phyloP scores from a whole-genome alignment of 2,797 vertebrate genomes.

The Rhinogobio ventralis region DNA sequence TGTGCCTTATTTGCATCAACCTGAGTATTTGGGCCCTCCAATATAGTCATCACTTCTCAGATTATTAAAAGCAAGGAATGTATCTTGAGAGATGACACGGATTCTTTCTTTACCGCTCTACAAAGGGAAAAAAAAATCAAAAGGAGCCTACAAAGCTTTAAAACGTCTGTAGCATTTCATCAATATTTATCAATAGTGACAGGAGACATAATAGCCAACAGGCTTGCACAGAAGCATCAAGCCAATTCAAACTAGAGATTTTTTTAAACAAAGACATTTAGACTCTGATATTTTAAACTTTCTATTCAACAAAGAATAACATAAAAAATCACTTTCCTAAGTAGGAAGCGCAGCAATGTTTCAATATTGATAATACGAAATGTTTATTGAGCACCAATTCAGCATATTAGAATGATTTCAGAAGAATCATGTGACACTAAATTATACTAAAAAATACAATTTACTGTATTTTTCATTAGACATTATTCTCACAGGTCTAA shows the following conservation, averaged over 20 bases:
- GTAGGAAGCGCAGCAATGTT: not conserved
- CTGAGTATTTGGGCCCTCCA: constrained; percentile 21
- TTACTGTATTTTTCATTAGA: not conserved
- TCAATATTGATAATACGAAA: not conserved
- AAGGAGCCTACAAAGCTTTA: constrained; percentile 8
- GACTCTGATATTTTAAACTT: not conserved
- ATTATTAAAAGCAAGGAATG: constrained; percentile 48
- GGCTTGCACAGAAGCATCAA: not conserved
- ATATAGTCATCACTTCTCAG: constrained; percentile 35
- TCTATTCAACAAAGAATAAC: not conserved
- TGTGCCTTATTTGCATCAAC: constrained; percentile 36
- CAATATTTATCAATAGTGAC: constrained; percentile 21
- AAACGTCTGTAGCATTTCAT: constrained; percentile 18
- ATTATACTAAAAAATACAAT: no score
- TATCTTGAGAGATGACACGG: constrained; percentile 32
- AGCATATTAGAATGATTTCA: no score
- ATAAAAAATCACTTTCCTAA: no score
- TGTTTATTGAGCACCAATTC: not conserved
- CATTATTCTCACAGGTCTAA: no score
- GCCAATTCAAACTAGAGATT: not conserved
- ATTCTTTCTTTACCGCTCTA: constrained; percentile 36
- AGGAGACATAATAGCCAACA: constrained; percentile 18
- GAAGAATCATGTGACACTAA: not conserved
- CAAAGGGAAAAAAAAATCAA: constrained; percentile 1
- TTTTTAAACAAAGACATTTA: not conserved